A percentile compares a stretch with the other conserved stretches of the same genome.
Evolutionary conservation across 2,888 invertebrate genomes (phyloP).

Genomic region (Polymixis flavicincta): DNA sequence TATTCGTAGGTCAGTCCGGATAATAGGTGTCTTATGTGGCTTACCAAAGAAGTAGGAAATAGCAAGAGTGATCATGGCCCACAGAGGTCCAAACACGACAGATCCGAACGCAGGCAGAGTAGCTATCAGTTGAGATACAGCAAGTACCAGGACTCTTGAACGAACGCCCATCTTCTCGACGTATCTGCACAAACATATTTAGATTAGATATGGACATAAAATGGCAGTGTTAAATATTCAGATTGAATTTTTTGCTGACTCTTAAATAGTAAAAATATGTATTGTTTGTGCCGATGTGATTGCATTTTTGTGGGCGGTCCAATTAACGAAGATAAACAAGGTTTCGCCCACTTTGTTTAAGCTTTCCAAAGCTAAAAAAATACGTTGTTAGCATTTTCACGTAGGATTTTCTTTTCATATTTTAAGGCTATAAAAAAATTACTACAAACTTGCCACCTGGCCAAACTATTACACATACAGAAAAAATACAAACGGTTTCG

Average conservation of each 20-base stretch:
- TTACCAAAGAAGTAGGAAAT: slow-evolving; percentile 96
- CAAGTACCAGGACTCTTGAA: slow-evolving; percentile 95
- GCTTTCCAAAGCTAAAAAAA: background rate
- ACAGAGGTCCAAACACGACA: slow-evolving; percentile 94
- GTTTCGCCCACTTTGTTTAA: background rate
- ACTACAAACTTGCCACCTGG: background rate
- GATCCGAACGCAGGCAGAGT: slow-evolving; percentile 97
- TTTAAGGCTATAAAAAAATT: background rate
- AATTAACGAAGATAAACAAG: slow-evolving; percentile 40
- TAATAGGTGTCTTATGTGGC: too few relatives aligned
- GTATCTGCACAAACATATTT: slow-evolving; percentile 84
- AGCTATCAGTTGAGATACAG: slow-evolving; percentile 95
- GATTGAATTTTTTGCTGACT: slow-evolving; percentile 37
- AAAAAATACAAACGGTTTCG: slow-evolving; percentile 26
- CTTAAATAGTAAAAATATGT: slow-evolving; percentile 5
- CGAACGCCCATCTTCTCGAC: slow-evolving; percentile 96
- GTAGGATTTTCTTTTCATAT: background rate
- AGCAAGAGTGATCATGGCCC: slow-evolving; percentile 97
- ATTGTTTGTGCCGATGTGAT: slow-evolving; percentile 7
- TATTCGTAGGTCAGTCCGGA: too few relatives aligned
- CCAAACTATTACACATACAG: background rate
- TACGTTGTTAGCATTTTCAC: background rate
- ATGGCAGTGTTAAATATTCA: slow-evolving; percentile 18
- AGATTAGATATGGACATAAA: slow-evolving; percentile 1
- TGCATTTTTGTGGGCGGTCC: slow-evolving; percentile 11